Base-by-base conservation (phyloP, 1,140 invertebrate genomes). In the Diuraphis noxia region DNA sequence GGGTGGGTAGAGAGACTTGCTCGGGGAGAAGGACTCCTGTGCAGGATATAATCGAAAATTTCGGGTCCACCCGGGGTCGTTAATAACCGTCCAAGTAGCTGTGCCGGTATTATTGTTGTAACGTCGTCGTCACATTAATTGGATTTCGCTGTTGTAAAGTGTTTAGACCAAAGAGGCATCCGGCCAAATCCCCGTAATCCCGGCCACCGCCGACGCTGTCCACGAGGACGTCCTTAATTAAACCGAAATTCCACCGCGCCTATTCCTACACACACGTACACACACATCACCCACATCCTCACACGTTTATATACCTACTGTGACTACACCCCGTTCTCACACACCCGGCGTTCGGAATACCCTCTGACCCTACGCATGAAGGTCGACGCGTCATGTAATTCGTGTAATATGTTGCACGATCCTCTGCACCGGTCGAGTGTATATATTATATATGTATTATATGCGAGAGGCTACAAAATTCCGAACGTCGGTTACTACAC, bases 41-140 rank as follows among this genome's bases (percentile, higher is more conserved):
- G n/a, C n/a, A 34, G 43, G 72, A 43, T 81, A 81, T 90, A 90
- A 90, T 90, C 88, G 88, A 90, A 90, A 90, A 90, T 90, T 90
- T 77, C 72, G 41, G 88, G 63, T 63, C 40, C 43, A 41, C 36
- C 43, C 77, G 43, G 77, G 34, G 41, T 91, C 89, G 89, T 91
- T 91, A 91, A 91, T 82, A 91, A 91, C 72, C 77, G 46, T 79
- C 77, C 89, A 91, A 91, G 89, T 91, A 46, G 89, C 88, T 49
- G 88, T 34, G 63, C 77, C 89, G 72, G 89, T 91, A 91, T 91
- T 91, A 91, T 91, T 91, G 77, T 91, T 82, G 89, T 82, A 82
- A 82, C 89, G 77, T 91, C 89, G 77, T 91, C 89, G 77, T 91
- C 89, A 91, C 89, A 82, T 91, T 91, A 91, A 91, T 91, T 91